A percentile compares a stretch with the other conserved stretches of the same genome.
These are phyloP conservation scores for Nasua narica DNA, from an alignment of 2,797 vertebrate genomes.

Conservation along the genomic window DNA sequence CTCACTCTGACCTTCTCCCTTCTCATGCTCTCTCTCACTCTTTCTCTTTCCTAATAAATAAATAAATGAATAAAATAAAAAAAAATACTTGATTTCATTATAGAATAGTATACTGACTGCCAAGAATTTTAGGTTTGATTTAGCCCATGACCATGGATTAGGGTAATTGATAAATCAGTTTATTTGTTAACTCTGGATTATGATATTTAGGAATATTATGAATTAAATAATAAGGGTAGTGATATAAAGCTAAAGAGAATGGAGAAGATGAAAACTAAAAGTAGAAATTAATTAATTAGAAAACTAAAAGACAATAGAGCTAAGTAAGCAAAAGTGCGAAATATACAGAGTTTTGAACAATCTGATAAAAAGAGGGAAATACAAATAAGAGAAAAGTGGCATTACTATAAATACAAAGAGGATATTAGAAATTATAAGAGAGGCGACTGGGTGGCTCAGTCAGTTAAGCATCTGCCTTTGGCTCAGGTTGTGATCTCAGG, in stretches of 20 bases:
- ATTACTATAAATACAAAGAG: not conserved
- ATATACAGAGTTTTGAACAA: not conserved
- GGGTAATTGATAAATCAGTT: not conserved
- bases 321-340: not conserved
- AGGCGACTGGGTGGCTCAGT: not conserved
- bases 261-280: not conserved
- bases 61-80: too few species aligned
- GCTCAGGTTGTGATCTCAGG: too few species aligned
- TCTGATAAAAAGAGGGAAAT: not conserved
- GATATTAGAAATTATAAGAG: not conserved
- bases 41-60: too few species aligned
- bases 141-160: not conserved
- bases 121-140: not conserved
- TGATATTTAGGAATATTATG: not conserved
- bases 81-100: not conserved
- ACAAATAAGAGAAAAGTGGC: not conserved
- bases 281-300: not conserved
- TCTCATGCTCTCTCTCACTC: too few species aligned
- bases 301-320: not conserved
- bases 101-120: not conserved
- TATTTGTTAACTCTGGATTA: constrained; percentile 32
- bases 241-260: not conserved
- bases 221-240: not conserved
- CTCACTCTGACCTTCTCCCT: too few species aligned
- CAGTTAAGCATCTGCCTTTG: not conserved